phyloP scores from a whole-genome alignment of 2,797 vertebrate species.

The Catharus ustulatus region DNA sequence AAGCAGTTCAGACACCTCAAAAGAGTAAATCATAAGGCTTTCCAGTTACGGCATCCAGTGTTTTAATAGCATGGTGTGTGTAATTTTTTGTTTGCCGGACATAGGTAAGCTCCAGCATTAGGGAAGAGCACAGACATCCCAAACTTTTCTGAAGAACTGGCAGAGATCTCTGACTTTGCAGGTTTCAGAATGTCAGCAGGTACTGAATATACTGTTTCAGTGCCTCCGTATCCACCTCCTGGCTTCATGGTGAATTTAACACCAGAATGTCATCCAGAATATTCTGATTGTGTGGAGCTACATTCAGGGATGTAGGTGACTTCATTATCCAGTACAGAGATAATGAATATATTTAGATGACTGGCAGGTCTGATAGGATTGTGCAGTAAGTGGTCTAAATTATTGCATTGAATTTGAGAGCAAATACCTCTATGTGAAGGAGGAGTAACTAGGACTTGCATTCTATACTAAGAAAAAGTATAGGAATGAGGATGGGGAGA shows the following conservation, averaged over 20 bases:
- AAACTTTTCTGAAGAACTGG: not conserved
- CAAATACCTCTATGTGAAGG: not conserved
- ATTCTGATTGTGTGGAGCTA: not conserved
- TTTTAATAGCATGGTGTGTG: not conserved
- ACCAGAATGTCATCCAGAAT: not conserved
- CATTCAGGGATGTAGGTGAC: not conserved
- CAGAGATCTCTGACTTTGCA: not conserved
- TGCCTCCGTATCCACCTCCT: accelerated
- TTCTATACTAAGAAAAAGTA: not conserved
- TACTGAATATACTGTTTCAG: not conserved
- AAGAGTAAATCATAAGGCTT: not conserved
- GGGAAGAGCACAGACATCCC: not conserved
- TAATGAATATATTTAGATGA: not conserved
- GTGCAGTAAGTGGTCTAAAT: not conserved
- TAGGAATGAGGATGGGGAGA: not conserved
- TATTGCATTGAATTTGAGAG: not conserved
- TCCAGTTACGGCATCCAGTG: accelerated
- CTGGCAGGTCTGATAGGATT: not conserved
- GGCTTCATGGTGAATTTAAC: not conserved
- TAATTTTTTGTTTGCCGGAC: not conserved
- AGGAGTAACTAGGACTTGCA: not conserved
- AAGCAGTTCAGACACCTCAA: not conserved
- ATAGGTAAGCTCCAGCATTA: not conserved
- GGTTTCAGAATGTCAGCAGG: not conserved
- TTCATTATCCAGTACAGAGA: not conserved